Percentiles rank a stretch among this genome's conserved stretches.
Conservation (phyloP, 2,888 invertebrate genomes). For the Eumerus sabulonum region DNA sequence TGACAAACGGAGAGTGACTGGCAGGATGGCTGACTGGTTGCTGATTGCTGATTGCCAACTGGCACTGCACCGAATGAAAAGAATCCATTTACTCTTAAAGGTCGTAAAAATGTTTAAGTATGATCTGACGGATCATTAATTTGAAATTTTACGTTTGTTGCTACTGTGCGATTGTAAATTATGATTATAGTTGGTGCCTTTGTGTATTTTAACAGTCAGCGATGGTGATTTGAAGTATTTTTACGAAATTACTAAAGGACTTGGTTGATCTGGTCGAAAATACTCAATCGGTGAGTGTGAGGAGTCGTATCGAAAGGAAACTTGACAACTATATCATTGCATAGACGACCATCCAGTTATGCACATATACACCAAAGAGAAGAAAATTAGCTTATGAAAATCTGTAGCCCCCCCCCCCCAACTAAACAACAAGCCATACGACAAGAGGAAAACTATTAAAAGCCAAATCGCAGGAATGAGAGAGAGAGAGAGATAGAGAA, state of each 20-base stretch:
- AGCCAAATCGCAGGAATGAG: neutral
- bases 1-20: slow-evolving; percentile 11
- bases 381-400: too few species aligned
- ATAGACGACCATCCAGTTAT: too few species aligned
- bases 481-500: slow-evolving; percentile 2
- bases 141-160: slow-evolving; percentile 75
- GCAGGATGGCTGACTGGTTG: slow-evolving; percentile 9
- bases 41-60: slow-evolving; percentile 8
- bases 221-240: too few species aligned
- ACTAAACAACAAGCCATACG: too few species aligned
- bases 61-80: slow-evolving; percentile 32
- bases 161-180: slow-evolving; percentile 77
- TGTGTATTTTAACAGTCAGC: slow-evolving; percentile 63
- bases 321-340: too few species aligned
- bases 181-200: slow-evolving; percentile 72
- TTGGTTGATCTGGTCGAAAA: slow-evolving; percentile 36
- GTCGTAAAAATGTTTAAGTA: slow-evolving; percentile 77
- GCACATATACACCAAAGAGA: too few species aligned
- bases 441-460: neutral
- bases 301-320: too few species aligned
- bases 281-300: too few species aligned
- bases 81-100: slow-evolving; percentile 66
- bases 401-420: too few species aligned
- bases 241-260: slow-evolving; percentile 2
- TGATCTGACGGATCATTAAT: slow-evolving; percentile 77